Conservation (phyloP, 2,888 invertebrate species). For the Caenorhabditis auriculariae region DNA sequence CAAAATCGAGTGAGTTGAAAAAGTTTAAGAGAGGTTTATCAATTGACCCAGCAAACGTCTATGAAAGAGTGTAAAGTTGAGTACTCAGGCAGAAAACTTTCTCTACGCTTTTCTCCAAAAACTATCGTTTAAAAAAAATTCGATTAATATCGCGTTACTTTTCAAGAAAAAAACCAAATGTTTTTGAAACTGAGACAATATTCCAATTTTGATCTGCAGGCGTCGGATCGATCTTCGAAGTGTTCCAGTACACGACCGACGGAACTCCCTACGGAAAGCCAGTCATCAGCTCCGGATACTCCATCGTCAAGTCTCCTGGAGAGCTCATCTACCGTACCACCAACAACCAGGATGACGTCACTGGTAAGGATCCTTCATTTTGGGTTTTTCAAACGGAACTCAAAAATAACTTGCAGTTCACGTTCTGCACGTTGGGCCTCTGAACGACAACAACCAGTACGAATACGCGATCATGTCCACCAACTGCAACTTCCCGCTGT, state of each 20-base stretch:
- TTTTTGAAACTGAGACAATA: background rate
- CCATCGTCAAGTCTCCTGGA: constrained; percentile 61
- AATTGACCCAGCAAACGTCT: too few relatives aligned
- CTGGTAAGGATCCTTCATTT: constrained; percentile 38
- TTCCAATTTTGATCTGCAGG: constrained; percentile 1
- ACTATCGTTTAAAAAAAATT: too few relatives aligned
- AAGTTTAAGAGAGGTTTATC: too few relatives aligned
- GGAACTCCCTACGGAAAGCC: constrained; percentile 63
- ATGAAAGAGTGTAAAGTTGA: too few relatives aligned
- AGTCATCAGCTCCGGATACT: constrained; percentile 62
- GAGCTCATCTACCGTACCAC: constrained; percentile 63
- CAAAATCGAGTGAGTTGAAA: too few relatives aligned
- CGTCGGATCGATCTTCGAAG: constrained; percentile 59
- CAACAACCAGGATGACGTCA: constrained; percentile 61
- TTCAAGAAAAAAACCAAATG: constrained; percentile 4
- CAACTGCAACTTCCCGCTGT: constrained; percentile 63
- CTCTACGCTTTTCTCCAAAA: too few relatives aligned
- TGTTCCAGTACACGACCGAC: constrained; percentile 64
- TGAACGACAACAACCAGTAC: constrained; percentile 56
- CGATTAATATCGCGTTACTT: too few relatives aligned
- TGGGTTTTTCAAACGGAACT: too few relatives aligned
- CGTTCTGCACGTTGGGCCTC: constrained; percentile 59
- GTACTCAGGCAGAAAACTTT: too few relatives aligned
- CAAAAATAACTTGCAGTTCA: constrained; percentile 46
- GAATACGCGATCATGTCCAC: constrained; percentile 62